Conservation (phyloP, 2,888 invertebrate genomes). For the Belgica antarctica region DNA sequence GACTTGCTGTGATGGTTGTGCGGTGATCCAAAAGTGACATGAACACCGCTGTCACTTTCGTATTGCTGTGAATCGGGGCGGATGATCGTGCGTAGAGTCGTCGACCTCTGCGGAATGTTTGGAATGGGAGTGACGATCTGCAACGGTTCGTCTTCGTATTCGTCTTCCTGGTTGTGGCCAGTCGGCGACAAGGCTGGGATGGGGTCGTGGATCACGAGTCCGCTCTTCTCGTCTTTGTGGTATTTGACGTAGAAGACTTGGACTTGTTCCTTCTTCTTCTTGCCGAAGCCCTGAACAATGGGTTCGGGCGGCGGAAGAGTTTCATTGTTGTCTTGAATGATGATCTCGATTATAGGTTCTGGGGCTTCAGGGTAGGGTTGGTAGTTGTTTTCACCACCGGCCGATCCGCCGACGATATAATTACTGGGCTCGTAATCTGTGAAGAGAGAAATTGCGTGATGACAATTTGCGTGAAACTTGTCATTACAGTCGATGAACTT, state of each 20-base stretch:
- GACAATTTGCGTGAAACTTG: slow-evolving; percentile 15
- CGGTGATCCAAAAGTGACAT: slow-evolving; percentile 76
- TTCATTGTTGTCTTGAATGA: slow-evolving; percentile 86
- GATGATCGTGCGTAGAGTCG: slow-evolving; percentile 79
- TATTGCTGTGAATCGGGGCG: slow-evolving; percentile 82
- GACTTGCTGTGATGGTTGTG: slow-evolving; percentile 55
- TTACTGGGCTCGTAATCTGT: slow-evolving; percentile 37
- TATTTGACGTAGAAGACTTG: slow-evolving; percentile 91
- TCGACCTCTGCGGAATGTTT: slow-evolving; percentile 60
- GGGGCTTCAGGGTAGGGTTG: slow-evolving; percentile 70
- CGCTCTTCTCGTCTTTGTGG: slow-evolving; percentile 75
- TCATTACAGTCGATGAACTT: slow-evolving; percentile 14
- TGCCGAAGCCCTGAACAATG: slow-evolving; percentile 53
- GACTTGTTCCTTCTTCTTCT: slow-evolving; percentile 75
- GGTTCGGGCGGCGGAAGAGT: slow-evolving; percentile 65
- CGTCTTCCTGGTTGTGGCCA: slow-evolving; percentile 61
- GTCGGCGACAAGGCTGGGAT: slow-evolving; percentile 74
- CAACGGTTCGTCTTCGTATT: slow-evolving; percentile 52
- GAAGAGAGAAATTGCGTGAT: neutral
- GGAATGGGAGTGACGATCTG: slow-evolving; percentile 58
- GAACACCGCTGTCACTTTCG: slow-evolving; percentile 76
- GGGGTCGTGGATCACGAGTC: slow-evolving; percentile 72
- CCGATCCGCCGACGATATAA: slow-evolving; percentile 36
- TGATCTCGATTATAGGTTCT: slow-evolving; percentile 88
- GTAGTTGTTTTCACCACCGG: slow-evolving; percentile 45